phyloP scores from a whole-genome alignment of 2,888 invertebrate species.

The Thecocarcelia acutangulata region DNA sequence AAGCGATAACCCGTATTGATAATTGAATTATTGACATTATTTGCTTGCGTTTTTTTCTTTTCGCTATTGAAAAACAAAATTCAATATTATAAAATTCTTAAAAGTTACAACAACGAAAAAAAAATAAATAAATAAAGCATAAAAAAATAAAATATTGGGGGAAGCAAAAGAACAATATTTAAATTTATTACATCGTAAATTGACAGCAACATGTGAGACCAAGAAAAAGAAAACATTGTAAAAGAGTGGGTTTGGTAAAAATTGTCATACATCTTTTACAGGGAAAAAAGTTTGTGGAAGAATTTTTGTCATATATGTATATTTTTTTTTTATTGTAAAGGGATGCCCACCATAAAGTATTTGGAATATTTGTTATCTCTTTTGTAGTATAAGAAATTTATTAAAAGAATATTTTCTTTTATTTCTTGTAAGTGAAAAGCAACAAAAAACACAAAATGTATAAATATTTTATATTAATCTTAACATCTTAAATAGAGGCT shows the following conservation, averaged over 20 bases:
- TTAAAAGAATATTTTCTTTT: slow-evolving; percentile 23
- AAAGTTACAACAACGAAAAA: background rate
- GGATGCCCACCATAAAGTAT: slow-evolving; percentile 31
- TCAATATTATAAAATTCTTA: slow-evolving; percentile 33
- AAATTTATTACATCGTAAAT: slow-evolving; percentile 79
- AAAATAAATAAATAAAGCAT: background rate
- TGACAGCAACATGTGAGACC: slow-evolving; percentile 75
- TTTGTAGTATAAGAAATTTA: slow-evolving; percentile 48
- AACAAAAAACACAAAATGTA: background rate
- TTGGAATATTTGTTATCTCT: slow-evolving; percentile 23
- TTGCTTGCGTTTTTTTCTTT: slow-evolving; percentile 40
- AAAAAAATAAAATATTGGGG: slow-evolving; percentile 15
- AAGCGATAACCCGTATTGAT: slow-evolving; percentile 78
- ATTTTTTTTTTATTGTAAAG: background rate
- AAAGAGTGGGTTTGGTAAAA: background rate
- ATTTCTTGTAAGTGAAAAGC: background rate
- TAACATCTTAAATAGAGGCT: background rate
- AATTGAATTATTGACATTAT: slow-evolving; percentile 68
- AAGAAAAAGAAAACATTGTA: slow-evolving; percentile 13
- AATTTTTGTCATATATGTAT: too few species aligned
- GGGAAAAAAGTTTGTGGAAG: slow-evolving; percentile 22
- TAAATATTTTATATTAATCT: slow-evolving; percentile 14
- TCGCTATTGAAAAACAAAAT: slow-evolving; percentile 31
- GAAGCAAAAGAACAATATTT: slow-evolving; percentile 71
- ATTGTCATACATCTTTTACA: background rate